Conservation (phyloP, 2,797 vertebrate genomes). For the Pelochelys cantorii region DNA sequence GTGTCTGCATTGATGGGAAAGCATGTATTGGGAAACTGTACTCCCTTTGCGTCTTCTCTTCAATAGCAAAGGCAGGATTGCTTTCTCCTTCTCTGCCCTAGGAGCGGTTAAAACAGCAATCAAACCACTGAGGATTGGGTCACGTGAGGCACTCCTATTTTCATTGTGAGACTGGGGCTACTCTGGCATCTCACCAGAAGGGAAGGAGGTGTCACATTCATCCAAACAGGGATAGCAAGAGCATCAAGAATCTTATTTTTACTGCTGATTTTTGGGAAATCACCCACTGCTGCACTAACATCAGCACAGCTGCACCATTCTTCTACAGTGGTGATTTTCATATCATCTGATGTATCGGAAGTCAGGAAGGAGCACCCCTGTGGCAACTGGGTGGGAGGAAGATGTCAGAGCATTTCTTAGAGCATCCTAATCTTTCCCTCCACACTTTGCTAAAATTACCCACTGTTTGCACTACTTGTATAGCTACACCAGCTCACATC, state of each 20-base stretch:
- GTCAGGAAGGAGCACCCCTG: background rate
- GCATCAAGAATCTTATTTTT: background rate
- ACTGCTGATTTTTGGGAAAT: background rate
- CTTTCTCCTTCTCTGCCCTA: background rate
- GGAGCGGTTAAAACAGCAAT: background rate
- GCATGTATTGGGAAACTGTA: background rate
- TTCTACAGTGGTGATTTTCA: background rate
- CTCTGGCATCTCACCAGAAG: background rate
- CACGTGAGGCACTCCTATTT: background rate
- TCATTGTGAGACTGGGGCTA: background rate
- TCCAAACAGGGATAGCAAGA: rapidly evolving
- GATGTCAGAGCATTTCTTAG: background rate
- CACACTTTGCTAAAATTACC: background rate
- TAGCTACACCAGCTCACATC: background rate
- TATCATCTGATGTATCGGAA: background rate
- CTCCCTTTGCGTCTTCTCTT: background rate
- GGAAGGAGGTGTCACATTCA: background rate
- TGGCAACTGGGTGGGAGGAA: background rate
- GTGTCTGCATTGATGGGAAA: background rate
- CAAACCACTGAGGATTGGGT: conserved; percentile 35
- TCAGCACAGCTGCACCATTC: rapidly evolving
- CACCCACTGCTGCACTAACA: background rate
- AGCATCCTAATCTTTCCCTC: background rate
- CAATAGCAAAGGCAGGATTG: background rate
- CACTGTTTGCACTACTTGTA: background rate